Evolutionary conservation across 2,888 invertebrate species (phyloP), one percentile per base, ranked within the genome.

Genomic region (Mactromeris polynyma): DNA sequence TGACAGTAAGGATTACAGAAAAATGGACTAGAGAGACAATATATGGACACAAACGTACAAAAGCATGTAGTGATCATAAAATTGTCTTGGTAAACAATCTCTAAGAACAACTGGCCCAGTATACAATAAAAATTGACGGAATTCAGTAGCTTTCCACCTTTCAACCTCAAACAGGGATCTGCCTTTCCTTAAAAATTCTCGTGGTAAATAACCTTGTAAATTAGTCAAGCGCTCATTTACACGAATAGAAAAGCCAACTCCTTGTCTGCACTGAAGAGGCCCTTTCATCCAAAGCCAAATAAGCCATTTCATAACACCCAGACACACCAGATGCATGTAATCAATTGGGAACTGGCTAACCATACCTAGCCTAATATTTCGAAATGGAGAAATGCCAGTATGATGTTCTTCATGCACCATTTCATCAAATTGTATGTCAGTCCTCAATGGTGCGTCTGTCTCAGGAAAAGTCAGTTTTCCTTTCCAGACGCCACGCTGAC

Each of bases 121-220:
- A 86, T 95, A 95, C 40, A 95, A 89, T 0, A 95, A 82, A 86
- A 95, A 92, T 33, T 92, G 91, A 46, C 95, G 82, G 79, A 93
- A 94, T 91, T 96, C 95, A 11, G 95, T 94, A n/a, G 94, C 95
- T 88, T 96, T 96, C 94, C 94, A 96, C 21, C 93, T 86, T 11
- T 93, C 91, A 31, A 94, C 78, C 58, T 95, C 93, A 85, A 21
- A 80, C 9, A 96, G 81, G 11, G 93, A 54, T 80, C 95, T 89
- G 6, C 94, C 94, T 89, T 93, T 94, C 51, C 95, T 84, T 9
- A 88, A 89, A 92, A 96, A 96, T 86, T 95, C 95, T 58, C 88
- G 21, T 64, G 92, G 92, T 21, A 92, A 17, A 87, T 85, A 82
- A 21, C 19, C 26, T 21, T 54, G 42, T 26, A 85, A 40, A 51